Percentiles rank a stretch among this genome's conserved stretches.
phyloP scores from a whole-genome alignment of 2,113 vertebrate genomes.

The Pterocles gutturalis region DNA sequence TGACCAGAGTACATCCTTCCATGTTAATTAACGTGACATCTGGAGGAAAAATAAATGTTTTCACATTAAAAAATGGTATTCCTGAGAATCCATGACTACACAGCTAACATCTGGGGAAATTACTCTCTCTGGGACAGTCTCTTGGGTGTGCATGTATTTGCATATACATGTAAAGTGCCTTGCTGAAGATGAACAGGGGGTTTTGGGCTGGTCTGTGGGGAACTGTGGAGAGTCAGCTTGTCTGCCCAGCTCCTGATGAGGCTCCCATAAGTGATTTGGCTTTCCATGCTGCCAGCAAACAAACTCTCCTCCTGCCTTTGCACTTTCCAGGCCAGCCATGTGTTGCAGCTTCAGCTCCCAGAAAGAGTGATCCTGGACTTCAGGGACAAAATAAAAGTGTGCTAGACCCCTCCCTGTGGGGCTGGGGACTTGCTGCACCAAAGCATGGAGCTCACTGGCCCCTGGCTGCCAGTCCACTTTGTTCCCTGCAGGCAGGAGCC shows the following conservation, averaged over 20 bases:
- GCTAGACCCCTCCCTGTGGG: no score
- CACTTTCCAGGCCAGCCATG: background rate
- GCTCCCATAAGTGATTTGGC: background rate
- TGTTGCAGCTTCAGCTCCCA: background rate
- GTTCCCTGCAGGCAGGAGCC: fast-evolving
- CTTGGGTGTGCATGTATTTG: background rate
- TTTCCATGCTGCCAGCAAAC: background rate
- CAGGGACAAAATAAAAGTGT: background rate
- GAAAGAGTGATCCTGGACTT: background rate
- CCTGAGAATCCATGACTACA: constrained; percentile 20
- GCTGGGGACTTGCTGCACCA: background rate
- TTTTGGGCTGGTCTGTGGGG: background rate
- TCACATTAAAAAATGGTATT: background rate
- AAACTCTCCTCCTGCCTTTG: background rate
- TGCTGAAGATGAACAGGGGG: background rate
- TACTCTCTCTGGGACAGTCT: background rate
- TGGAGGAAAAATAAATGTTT: constrained; percentile 24
- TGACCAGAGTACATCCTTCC: background rate
- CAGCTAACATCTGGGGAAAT: background rate
- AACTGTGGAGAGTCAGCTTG: background rate
- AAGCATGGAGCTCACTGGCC: background rate
- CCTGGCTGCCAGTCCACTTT: background rate
- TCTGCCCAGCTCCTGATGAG: background rate
- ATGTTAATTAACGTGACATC: background rate
- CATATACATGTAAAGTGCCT: background rate